A percentile compares a stretch with the other conserved stretches of the same genome.
Conservation (phyloP, 2,888 invertebrate genomes). For the Euzetes globulus region DNA sequence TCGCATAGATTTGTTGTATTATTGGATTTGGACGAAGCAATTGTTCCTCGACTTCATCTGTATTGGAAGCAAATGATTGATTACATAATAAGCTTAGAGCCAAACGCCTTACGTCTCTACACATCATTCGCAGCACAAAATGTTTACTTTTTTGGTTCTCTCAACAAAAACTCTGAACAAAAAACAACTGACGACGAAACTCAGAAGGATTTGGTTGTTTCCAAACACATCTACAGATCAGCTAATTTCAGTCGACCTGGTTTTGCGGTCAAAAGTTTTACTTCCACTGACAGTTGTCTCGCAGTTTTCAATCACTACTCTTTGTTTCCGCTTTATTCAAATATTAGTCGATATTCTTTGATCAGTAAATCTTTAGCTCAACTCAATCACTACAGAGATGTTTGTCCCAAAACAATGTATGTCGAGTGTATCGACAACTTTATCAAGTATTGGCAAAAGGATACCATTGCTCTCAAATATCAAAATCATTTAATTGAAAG, state of each 20-base stretch:
- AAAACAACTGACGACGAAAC: conserved; percentile 29
- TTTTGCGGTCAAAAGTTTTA: conserved; percentile 64
- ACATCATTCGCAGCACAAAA: conserved; percentile 56
- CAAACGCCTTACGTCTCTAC: conserved; percentile 46
- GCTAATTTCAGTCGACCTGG: conserved; percentile 57
- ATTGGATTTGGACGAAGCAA: conserved; percentile 87
- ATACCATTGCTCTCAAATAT: conserved; percentile 37
- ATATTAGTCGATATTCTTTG: conserved; percentile 54
- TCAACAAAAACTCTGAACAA: background rate
- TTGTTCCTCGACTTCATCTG: conserved; percentile 57
- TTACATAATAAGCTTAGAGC: conserved; percentile 50
- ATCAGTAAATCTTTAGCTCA: conserved; percentile 57
- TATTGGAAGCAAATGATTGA: conserved; percentile 70
- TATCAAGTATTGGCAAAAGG: conserved; percentile 38
- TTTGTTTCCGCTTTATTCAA: conserved; percentile 55
- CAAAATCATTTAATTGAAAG: conserved; percentile 32
- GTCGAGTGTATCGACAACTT: conserved; percentile 39
- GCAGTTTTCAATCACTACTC: conserved; percentile 70
- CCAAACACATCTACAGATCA: conserved; percentile 54
- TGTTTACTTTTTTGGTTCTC: conserved; percentile 58
- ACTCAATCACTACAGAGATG: conserved; percentile 60
- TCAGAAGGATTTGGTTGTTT: conserved; percentile 48
- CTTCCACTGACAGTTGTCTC: conserved; percentile 58
- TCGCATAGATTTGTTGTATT: conserved; percentile 81
- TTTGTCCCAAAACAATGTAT: conserved; percentile 45